Conservation (phyloP, 2,888 invertebrate species). For the Platycheirus rosarum region DNA sequence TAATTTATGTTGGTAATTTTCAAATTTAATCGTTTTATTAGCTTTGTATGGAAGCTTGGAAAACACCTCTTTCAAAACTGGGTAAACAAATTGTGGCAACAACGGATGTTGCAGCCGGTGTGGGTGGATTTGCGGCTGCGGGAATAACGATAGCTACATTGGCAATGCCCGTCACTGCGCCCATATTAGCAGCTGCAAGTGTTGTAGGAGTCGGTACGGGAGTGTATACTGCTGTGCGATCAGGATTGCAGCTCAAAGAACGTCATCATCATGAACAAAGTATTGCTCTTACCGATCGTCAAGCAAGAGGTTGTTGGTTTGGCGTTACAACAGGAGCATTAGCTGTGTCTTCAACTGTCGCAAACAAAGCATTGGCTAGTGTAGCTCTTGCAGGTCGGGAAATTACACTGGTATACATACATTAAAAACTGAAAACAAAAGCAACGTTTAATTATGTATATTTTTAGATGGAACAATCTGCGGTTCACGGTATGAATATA, state of each 20-base stretch:
- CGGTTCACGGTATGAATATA: constrained; percentile 79
- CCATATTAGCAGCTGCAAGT: constrained; percentile 76
- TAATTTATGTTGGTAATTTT: too few species aligned
- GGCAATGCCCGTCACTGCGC: constrained; percentile 76
- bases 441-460: neutral
- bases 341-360: constrained; percentile 78
- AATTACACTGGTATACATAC: constrained; percentile 76
- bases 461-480: constrained; percentile 42
- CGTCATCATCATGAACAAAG: constrained; percentile 79
- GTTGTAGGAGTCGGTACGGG: constrained; percentile 76
- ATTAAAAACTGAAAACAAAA: neutral
- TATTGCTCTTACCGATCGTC: constrained; percentile 76
- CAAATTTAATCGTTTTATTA: too few species aligned
- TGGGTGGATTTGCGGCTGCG: constrained; percentile 76
- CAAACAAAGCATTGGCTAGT: constrained; percentile 76
- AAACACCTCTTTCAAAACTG: constrained; percentile 77
- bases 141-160: constrained; percentile 75
- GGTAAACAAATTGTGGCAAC: constrained; percentile 61
- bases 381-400: constrained; percentile 77
- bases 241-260: constrained; percentile 76
- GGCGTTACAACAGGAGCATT: constrained; percentile 76
- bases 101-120: constrained; percentile 75
- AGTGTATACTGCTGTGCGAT: constrained; percentile 77
- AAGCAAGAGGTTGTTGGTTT: constrained; percentile 79
- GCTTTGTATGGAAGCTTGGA: constrained; percentile 75